Evolutionary conservation across 2,888 invertebrate genomes (phyloP).

Genomic region (Synergus itoensis): DNA sequence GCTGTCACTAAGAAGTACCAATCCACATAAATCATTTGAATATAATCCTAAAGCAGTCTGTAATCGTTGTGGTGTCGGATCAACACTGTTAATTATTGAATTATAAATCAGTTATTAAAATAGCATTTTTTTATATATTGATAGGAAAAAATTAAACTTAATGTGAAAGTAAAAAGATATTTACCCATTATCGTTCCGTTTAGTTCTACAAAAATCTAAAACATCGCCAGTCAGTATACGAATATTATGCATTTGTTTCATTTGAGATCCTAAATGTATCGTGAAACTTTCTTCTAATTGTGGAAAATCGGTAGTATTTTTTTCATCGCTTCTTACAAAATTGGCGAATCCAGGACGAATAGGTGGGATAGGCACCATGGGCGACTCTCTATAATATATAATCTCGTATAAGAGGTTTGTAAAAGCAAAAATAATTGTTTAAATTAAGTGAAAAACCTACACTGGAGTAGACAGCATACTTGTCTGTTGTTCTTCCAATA

Average conservation of each 20-base stretch:
- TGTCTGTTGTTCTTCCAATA: constrained; percentile 86
- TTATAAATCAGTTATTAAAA: constrained; percentile 34
- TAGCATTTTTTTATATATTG: constrained; percentile 25
- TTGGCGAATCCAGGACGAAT: constrained; percentile 70
- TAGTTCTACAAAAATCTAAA: constrained; percentile 86
- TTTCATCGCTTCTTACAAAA: constrained; percentile 68
- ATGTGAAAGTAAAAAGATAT: constrained; percentile 29
- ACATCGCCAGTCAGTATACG: constrained; percentile 92
- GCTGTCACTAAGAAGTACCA: constrained; percentile 89
- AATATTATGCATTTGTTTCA: constrained; percentile 99
- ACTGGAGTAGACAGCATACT: constrained; percentile 80
- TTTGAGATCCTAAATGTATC: constrained; percentile 97
- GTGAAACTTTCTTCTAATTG: constrained; percentile 96
- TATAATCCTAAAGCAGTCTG: constrained; percentile 97
- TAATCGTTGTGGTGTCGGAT: constrained; percentile 87
- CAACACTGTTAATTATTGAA: constrained; percentile 74
- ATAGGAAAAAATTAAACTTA: not conserved
- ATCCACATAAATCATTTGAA: constrained; percentile 92
- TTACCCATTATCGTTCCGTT: constrained; percentile 77
- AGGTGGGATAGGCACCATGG: constrained; percentile 76
- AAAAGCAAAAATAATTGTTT: not conserved
- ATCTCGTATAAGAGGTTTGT: constrained; percentile 3
- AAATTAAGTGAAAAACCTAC: constrained; percentile 65
- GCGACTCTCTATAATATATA: constrained; percentile 76
- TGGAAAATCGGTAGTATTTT: constrained; percentile 70